Percentiles rank a stretch among this genome's conserved stretches.
phyloP scores from a whole-genome alignment of 2,797 vertebrate genomes.

The Rousettus madagascariensis region DNA sequence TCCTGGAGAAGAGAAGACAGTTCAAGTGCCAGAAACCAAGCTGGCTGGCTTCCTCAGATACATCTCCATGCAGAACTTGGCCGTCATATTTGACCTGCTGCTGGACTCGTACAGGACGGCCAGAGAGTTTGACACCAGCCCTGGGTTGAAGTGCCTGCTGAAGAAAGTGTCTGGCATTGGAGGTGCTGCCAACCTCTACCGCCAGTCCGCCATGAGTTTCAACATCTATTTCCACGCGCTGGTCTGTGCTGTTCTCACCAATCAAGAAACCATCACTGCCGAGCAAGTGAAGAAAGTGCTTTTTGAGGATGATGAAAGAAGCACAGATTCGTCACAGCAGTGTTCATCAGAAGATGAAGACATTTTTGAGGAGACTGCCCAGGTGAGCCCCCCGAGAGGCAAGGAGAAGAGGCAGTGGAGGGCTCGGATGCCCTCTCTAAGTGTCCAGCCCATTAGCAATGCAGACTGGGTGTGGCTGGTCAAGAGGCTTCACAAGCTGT shows the following conservation, averaged over 20 bases:
- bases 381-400: conserved; percentile 95
- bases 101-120: conserved; percentile 97
- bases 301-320: conserved; percentile 94
- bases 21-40: conserved; percentile 88
- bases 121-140: conserved; percentile 96
- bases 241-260: conserved; percentile 92
- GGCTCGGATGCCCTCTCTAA: conserved; percentile 89
- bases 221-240: conserved; percentile 97
- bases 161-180: conserved; percentile 98
- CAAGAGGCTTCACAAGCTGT: conserved; percentile 94
- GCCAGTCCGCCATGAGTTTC: conserved; percentile 98
- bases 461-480: conserved; percentile 97
- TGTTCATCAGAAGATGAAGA: conserved; percentile 98
- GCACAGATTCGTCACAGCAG: conserved; percentile 95
- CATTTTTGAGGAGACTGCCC: conserved; percentile 98
- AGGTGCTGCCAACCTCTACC: conserved; percentile 96
- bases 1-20: conserved; percentile 86
- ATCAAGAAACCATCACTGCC: conserved; percentile 92
- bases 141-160: conserved; percentile 96
- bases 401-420: conserved; percentile 93
- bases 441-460: conserved; percentile 91
- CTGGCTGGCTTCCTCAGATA: conserved; percentile 95
- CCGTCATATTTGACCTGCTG: conserved; percentile 97
- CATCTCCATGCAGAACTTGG: conserved; percentile 98
- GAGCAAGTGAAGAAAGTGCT: conserved; percentile 96